Base-by-base conservation (phyloP, 2,797 vertebrate species). In the Borostomias antarcticus region DNA sequence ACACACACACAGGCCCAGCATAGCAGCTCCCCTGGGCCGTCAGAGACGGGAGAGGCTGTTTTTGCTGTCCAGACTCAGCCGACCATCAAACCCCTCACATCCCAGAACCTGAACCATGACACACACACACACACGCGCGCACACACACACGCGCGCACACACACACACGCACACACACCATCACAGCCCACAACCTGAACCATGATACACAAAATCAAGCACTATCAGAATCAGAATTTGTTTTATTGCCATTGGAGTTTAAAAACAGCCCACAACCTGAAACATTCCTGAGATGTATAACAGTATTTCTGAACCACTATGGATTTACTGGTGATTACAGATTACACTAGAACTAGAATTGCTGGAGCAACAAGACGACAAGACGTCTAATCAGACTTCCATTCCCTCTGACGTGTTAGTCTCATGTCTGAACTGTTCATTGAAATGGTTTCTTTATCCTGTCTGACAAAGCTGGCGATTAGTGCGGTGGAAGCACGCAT, bases 401-500 rank as follows among this genome's bases (percentile, higher is more conserved):
- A 13, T 83, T 85, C 32, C 85, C 81, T 72, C 76, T 79, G 72
- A 79, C 86, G 69, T 72, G 64, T 85, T 86, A 81, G 85, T 69
- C 69, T 75, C 60, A 76, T 79, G 82, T 87, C 81, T 13, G 81
- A 78, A 79, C 77, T 80, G 72, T 73, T 78, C 58, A 40, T 64
- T 33, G 19, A 66, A 73, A n/a, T n/a, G n/a, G n/a, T n/a, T n/a
- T n/a, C n/a, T n/a, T n/a, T n/a, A n/a, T n/a, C n/a, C n/a, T n/a
- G n/a, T n/a, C n/a, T n/a, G n/a, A n/a, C 80, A 84, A 82, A 85
- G 76, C 79, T 76, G 81, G 69, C 78, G 85, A 89, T 87, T 83
- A 81, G 75, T 0, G 19, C 80, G n/a, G n/a, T n/a, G n/a, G n/a
- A n/a, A n/a, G n/a, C n/a, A n/a, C n/a, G n/a, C n/a, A n/a, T n/a